phyloP scores from a whole-genome alignment of 2,888 invertebrate genomes.

The Mactromeris polynyma region DNA sequence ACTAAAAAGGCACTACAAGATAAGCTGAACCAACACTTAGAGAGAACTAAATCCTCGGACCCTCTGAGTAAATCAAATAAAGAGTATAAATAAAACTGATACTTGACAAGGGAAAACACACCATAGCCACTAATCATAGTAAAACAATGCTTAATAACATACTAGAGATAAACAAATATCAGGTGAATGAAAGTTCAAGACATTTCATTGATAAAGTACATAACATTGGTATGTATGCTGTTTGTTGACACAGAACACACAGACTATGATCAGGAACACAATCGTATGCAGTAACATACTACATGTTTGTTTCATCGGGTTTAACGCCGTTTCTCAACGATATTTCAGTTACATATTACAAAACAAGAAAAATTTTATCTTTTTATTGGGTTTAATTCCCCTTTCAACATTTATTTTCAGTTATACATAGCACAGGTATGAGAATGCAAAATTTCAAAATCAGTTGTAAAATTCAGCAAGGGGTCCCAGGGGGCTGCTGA shows the following conservation, averaged over 20 bases:
- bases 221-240: background rate
- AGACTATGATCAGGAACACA: background rate
- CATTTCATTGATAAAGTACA: constrained; percentile 15
- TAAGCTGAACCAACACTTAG: constrained; percentile 31
- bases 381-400: no score
- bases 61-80: constrained; percentile 20
- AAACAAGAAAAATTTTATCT: no score
- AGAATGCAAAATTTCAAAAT: no score
- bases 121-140: constrained; percentile 3
- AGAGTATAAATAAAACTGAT: constrained; percentile 1
- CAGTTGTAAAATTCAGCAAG: no score
- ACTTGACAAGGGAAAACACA: constrained; percentile 42
- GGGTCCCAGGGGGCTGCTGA: no score
- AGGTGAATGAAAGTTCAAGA: constrained; percentile 33
- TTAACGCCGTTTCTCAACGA: no score
- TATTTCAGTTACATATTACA: no score
- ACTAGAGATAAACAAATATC: constrained; percentile 29
- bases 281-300: background rate
- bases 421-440: no score
- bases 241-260: background rate
- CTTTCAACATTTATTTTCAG: no score
- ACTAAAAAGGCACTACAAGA: constrained; percentile 12
- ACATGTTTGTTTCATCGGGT: no score
- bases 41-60: background rate
- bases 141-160: constrained; percentile 43